phyloP scores from a whole-genome alignment of 2,797 vertebrate species.

The Mastacembelus armatus region DNA sequence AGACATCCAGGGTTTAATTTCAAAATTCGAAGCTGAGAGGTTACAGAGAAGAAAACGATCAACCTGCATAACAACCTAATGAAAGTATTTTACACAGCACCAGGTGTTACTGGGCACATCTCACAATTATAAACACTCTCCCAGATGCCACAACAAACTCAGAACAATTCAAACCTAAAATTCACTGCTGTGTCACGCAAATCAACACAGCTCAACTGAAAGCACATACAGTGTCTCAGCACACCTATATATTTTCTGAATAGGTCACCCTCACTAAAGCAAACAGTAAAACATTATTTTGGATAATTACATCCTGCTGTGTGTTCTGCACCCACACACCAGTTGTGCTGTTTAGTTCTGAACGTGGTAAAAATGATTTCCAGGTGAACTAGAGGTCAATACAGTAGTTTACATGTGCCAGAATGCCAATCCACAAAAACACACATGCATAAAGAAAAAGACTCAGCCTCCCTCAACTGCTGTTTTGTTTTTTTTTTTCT shows the following conservation, averaged over 20 bases:
- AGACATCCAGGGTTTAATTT: not conserved
- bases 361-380: conserved; percentile 50
- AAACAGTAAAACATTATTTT: conserved; percentile 23
- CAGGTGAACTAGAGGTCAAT: conserved; percentile 38
- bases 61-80: not conserved
- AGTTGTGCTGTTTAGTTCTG: conserved; percentile 9
- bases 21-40: not conserved
- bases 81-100: not conserved
- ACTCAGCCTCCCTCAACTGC: conserved; percentile 11
- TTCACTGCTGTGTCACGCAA: not conserved
- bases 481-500: conserved; percentile 45
- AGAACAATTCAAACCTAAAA: not conserved
- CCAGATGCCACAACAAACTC: not conserved
- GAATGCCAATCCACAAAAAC: conserved; percentile 15
- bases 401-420: conserved; percentile 18
- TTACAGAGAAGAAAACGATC: not conserved
- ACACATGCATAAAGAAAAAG: not conserved
- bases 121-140: not conserved
- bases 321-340: conserved; percentile 8
- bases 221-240: too few relatives aligned
- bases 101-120: not conserved
- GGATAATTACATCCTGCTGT: conserved; percentile 27
- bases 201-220: too few relatives aligned
- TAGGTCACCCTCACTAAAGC: conserved; percentile 11
- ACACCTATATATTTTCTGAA: conserved; percentile 17